phyloP scores from a whole-genome alignment of 2,113 vertebrate species.

The Cyanistes caeruleus region DNA sequence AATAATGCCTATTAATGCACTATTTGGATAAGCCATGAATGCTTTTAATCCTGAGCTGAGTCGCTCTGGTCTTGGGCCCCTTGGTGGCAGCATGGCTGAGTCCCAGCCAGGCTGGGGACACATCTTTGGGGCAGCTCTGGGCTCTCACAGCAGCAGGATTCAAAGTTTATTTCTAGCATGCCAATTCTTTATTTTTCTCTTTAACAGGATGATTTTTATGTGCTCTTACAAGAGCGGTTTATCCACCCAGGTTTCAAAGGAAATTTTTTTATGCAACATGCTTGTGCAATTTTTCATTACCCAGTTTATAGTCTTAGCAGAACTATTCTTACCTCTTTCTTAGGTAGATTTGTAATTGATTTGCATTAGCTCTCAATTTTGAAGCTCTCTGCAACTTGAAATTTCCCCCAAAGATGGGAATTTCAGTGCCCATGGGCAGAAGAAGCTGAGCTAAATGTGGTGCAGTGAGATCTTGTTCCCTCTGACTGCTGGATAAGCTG shows the following conservation, averaged over 20 bases:
- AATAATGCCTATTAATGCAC: background rate
- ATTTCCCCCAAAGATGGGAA: background rate
- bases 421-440: background rate
- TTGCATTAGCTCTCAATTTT: background rate
- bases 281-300: background rate
- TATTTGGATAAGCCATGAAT: background rate
- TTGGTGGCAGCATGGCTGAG: background rate
- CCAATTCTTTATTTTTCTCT: background rate
- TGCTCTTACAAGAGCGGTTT: background rate
- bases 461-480: background rate
- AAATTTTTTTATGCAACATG: background rate
- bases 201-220: background rate
- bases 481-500: background rate
- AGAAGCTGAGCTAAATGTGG: background rate
- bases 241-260: background rate
- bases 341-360: background rate
- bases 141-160: background rate
- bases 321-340: background rate
- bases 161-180: fast-evolving
- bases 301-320: fast-evolving
- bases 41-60: background rate
- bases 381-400: background rate
- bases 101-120: fast-evolving
- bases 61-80: background rate
- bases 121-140: background rate